phyloP scores from a whole-genome alignment of 2,797 vertebrate genomes.

The Hybognathus amarus region DNA sequence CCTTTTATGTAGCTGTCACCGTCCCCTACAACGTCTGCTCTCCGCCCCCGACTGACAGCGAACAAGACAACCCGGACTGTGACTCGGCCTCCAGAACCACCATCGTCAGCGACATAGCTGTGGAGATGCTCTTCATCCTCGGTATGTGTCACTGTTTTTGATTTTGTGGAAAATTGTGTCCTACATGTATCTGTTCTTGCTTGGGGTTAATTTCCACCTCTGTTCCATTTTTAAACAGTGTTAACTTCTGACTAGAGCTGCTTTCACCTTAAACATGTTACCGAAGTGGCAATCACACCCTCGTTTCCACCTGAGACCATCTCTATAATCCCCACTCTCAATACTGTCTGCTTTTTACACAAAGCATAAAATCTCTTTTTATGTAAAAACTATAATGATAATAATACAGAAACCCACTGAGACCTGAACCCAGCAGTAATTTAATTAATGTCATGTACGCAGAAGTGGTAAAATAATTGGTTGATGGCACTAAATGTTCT shows the following conservation, averaged over 20 bases:
- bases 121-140: slow-evolving; percentile 97
- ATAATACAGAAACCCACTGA: not conserved
- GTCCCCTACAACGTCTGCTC: slow-evolving; percentile 96
- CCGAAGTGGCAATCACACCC: slow-evolving; percentile 43
- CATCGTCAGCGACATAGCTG: slow-evolving; percentile 89
- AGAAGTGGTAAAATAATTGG: slow-evolving; percentile 29
- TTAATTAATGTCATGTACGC: slow-evolving; percentile 6
- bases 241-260: slow-evolving; percentile 4
- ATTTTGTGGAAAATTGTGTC: not conserved
- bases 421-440: not conserved
- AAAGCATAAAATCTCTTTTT: not conserved
- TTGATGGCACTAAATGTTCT: slow-evolving; percentile 31
- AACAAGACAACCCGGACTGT: slow-evolving; percentile 72
- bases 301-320: not conserved
- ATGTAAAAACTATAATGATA: not conserved
- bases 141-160: slow-evolving; percentile 75
- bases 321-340: not conserved
- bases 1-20: slow-evolving; percentile 93
- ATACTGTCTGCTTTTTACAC: not conserved
- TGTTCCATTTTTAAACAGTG: slow-evolving; percentile 36
- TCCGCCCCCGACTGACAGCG: slow-evolving; percentile 72
- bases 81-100: slow-evolving; percentile 83
- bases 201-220: not conserved
- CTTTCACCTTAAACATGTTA: slow-evolving; percentile 43
- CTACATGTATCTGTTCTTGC: too few species aligned